Evolutionary conservation across 2,113 vertebrate species (phyloP), one percentile per base, ranked within the genome.

Genomic region (Harpagus bidentatus): DNA sequence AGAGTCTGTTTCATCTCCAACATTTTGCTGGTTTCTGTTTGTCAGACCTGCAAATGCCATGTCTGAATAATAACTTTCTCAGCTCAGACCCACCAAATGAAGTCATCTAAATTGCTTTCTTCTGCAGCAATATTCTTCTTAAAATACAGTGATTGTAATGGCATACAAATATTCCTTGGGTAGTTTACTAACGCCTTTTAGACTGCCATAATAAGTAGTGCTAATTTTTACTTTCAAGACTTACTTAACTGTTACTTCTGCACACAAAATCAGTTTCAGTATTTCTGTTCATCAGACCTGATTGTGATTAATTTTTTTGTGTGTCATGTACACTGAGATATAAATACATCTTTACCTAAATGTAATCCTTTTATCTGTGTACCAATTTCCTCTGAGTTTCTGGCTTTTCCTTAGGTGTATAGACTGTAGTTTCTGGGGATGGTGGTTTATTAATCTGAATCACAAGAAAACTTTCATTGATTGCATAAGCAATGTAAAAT

Each of bases 11-110:
- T 93, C 6, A 43, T 74, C 82, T 96, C 83, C 90, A 95, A 61
- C 70, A 91, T 93, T 95, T 95, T 88, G 79, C 50, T 89, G 84
- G 40, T 40, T 89, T 94, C 82, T 50, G 38, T 97, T 87, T 90
- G 73, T 63, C 65, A 78, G 76, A 56, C 10, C 77, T 83, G 59
- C 86, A 42, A 85, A n/a, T 19, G 45, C 78, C 42, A 7, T 6
- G 34, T 88, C 62, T 48, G 26, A 86, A 93, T 73, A 89, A 71
- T 32, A 47, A 5, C 59, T 92, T 84, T 84, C 50, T 82, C 70
- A 7, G 9, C 55, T 53, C n/a, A 87, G 11, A 45, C 43, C n/a
- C 74, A 81, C 4, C 18, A 81, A 90, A 82, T 52, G 9, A 79
- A 82, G 32, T 79, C 7, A 63, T 50, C 38, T 67, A 55, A 76